Evolutionary conservation across 2,113 vertebrate genomes (phyloP).

Genomic region (Hyaena hyaena): DNA sequence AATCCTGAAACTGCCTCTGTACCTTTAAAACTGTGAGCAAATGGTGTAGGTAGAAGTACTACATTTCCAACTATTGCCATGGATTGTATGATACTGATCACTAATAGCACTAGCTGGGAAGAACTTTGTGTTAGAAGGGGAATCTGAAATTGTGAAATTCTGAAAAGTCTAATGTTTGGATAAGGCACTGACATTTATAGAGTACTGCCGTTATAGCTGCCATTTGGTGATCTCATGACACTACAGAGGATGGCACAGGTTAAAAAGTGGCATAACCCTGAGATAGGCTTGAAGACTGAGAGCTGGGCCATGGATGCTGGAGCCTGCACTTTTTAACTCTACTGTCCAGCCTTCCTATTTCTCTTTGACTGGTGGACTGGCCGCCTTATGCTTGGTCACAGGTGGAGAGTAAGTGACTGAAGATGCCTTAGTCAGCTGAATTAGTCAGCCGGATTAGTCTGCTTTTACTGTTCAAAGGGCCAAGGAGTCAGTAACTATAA

Average conservation of each 20-base stretch:
- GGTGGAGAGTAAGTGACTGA: neutral
- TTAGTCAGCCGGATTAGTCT: neutral
- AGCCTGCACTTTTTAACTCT: neutral
- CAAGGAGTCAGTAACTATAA: neutral
- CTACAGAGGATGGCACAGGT: neutral
- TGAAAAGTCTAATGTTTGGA: neutral
- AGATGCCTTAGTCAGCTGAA: neutral
- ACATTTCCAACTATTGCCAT: neutral
- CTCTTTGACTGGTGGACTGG: neutral
- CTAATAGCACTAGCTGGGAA: too few species aligned
- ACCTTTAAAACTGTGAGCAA: neutral
- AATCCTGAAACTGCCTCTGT: neutral
- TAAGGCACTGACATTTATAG: neutral
- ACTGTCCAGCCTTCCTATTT: neutral
- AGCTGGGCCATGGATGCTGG: neutral
- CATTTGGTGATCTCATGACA: neutral
- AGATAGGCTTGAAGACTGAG: neutral
- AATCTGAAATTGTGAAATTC: neutral
- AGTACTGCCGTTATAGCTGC: neutral
- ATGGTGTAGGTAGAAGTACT: neutral
- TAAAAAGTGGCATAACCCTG: neutral
- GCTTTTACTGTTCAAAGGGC: neutral
- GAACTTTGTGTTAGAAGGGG: neutral
- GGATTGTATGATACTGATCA: neutral
- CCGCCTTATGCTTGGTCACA: neutral